Conservation (phyloP, 2,888 invertebrate genomes). For the Drosophila merina region DNA sequence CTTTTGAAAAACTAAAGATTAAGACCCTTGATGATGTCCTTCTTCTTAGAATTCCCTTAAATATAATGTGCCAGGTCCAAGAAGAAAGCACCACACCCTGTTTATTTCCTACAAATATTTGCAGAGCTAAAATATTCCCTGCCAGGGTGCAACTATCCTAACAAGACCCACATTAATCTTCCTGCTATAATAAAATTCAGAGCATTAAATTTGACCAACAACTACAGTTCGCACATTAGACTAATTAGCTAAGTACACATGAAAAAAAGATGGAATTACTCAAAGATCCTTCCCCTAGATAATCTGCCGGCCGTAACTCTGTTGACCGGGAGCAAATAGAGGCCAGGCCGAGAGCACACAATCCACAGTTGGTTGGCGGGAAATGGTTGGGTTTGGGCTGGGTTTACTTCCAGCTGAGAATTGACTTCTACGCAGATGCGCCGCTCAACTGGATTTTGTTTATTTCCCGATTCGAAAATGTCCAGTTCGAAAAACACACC, state of each 20-base stretch:
- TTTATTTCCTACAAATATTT: slow-evolving; percentile 11
- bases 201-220: slow-evolving; percentile 28
- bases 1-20: background rate
- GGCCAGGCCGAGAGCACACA: slow-evolving; percentile 38
- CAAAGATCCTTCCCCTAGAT: slow-evolving; percentile 43
- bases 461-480: slow-evolving; percentile 68
- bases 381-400: slow-evolving; percentile 16
- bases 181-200: slow-evolving; percentile 16
- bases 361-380: slow-evolving; percentile 73
- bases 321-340: slow-evolving; percentile 66
- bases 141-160: slow-evolving; percentile 27
- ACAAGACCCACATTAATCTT: slow-evolving; percentile 38
- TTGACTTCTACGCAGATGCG: slow-evolving; percentile 53
- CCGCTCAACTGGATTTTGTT: slow-evolving; percentile 64
- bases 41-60: background rate
- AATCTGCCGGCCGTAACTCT: slow-evolving; percentile 27
- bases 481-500: slow-evolving; percentile 47
- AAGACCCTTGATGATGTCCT: background rate
- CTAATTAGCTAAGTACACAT: slow-evolving; percentile 66
- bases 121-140: background rate
- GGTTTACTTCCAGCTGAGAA: slow-evolving; percentile 43
- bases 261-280: slow-evolving; percentile 20
- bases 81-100: background rate
- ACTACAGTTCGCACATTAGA: slow-evolving; percentile 47
- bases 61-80: background rate